Conservation (phyloP, 2,797 vertebrate genomes). For the Platyrinchus mystaceus region DNA sequence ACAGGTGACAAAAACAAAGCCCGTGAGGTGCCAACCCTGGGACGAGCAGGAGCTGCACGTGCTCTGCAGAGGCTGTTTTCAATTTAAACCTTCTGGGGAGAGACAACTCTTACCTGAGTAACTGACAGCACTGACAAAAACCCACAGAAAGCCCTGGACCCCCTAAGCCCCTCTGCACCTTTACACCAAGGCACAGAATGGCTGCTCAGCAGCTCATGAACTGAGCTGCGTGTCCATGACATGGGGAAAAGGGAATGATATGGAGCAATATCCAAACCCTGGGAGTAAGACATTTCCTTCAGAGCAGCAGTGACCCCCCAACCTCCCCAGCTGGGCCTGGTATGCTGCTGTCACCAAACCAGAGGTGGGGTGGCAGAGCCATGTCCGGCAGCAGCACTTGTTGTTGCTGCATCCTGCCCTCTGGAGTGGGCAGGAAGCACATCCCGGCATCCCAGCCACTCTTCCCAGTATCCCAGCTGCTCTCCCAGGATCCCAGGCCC, state of each 20-base stretch:
- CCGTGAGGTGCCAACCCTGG: neutral
- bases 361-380: rapidly evolving
- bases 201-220: neutral
- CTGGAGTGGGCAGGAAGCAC: rapidly evolving
- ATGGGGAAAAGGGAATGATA: neutral
- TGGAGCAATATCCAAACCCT: neutral
- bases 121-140: neutral
- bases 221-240: rapidly evolving
- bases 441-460: rapidly evolving
- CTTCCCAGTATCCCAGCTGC: rapidly evolving
- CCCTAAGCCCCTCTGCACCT: neutral
- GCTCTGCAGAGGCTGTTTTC: neutral
- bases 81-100: neutral
- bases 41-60: neutral
- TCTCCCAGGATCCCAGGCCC: rapidly evolving
- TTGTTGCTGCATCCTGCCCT: neutral
- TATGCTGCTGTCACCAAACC: neutral
- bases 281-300: rapidly evolving
- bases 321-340: neutral
- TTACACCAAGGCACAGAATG: too few relatives aligned
- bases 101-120: neutral
- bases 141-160: neutral
- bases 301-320: rapidly evolving
- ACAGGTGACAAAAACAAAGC: neutral
- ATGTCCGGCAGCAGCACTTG: rapidly evolving